Evolutionary conservation across 2,888 invertebrate species (phyloP), one percentile per base, ranked within the genome.

Genomic region (Aleiodes testaceus): DNA sequence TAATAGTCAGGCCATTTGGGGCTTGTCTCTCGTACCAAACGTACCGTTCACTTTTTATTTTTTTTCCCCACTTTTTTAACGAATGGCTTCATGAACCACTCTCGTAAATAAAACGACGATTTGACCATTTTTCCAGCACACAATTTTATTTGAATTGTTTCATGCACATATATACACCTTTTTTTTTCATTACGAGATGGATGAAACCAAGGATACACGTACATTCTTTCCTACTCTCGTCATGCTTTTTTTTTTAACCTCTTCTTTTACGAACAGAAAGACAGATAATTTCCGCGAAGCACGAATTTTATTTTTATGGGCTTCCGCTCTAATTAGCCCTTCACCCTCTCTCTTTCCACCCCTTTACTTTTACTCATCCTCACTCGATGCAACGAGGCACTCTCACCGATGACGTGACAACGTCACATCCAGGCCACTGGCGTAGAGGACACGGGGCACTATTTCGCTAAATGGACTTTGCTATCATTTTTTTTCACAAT

Each of bases 1-100:
- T 78, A 78, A 78, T 75, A 75, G 9, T 53, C 53, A 50, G 68
- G 53, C 18, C 11, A 66, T 66, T 53, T 52, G 36, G 36, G 49
- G 12, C 30, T 36, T 50, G 26, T 65, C 20, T 64, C 16, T 47
- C 3, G 16, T 12, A 16, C 47, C n/a, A 26, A 47, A 64, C 22
- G 47, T 55, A 55, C 55, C 36, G 36, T 26, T 26, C 26, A 5
- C 26, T 26, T 22, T 4, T 22, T 22, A 3, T 22, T 22, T 36
- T 36, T 36, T 36, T 36, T 36, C 0, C 9, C 36, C 36, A 6
- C 7, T 36, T 11, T 36, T 36, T 36, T 36, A 36, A 36, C 36
- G 36, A 36, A 36, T 36, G 36, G 36, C 36, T 36, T 36, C 5
- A 36, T 36, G 36, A 36, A 36, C 36, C 36, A 36, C 36, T 36